Evolutionary conservation across 2,888 invertebrate genomes (phyloP), one percentile per base, ranked within the genome.

Genomic region (Amblyjoppa proteus): DNA sequence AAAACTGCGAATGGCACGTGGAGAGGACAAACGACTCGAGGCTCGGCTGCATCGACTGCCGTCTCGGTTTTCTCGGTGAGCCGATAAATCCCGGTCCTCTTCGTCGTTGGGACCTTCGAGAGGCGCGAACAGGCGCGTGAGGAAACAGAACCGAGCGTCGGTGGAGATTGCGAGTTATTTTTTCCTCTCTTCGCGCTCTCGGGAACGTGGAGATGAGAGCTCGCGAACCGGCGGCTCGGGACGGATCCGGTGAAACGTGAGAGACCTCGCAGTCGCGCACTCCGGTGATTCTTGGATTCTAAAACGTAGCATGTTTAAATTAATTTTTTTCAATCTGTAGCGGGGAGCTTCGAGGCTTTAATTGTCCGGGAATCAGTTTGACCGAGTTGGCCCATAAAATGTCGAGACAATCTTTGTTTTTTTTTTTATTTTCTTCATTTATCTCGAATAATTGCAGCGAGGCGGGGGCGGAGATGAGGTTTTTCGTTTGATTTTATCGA

Each of bases 21-120:
- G 11, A 31, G 61, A 51, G 31, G n/a, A 70, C 25, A 70, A 70
- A 70, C 53, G 70, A 70, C 51, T 53, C 31, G 11, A 25, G 51
- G 58, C 38, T 56, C 58, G 58, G 31, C 25, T 11, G 49, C 34
- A 41, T 25, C 64, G 51, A 64, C 64, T 28, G 49, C 49, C 73
- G 58, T 75, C 69, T 81, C 69, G 38, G 34, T 69, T 81, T 81
- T 70, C 69, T 2, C 61, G 7, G 49, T 38, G 31, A 28, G 13
- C 68, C 58, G 58, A 75, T 81, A 75, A 81, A 81, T 81, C 81
- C 61, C 58, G 2, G 31, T 34, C 20, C 28, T 31, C 31, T 7
- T 69, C 58, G 41, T 66, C 56, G 25, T 20, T 5, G 20, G 9
- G 69, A 61, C 28, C 56, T 38, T 16, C 53, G 66, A 28, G 61